Base-by-base conservation (phyloP, 1,140 invertebrate genomes). In the Heliconius nattereri region DNA sequence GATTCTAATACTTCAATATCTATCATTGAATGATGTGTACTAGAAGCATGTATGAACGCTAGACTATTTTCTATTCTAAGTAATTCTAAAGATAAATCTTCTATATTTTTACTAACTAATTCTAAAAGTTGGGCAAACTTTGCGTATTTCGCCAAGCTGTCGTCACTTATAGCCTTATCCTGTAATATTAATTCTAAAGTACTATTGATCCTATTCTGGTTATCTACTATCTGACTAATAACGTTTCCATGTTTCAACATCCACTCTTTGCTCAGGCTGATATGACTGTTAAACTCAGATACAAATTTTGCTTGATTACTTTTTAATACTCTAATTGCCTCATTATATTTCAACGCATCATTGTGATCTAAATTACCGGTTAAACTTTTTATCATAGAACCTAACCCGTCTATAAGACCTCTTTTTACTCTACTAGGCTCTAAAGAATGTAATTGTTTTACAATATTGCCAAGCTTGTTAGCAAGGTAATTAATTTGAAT, bases 281-380 rank as follows among this genome's bases (percentile, higher is more conserved):
- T 79, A 71, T 86, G 76, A 45, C 70, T 16, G 60, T 84, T 83
- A 76, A 83, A 76, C 54, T 85, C 81, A 54, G 70, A 70, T 29
- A 23, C 7, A 49, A 82, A 35, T 40, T 76, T 81, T 52, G 74
- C 20, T 57, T 80, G 73, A 49, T 80, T 81, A 75, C 57, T 35
- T 66, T 83, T 60, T 66, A 85, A 74, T 3, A 77, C 16, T 75
- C 78, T 83, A n/a, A 86, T 82, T 49, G 80, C 82, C 29, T 81
- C 73, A 75, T 85, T 79, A 81, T 85, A 87, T 78, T 83, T 81
- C 29, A 86, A 60, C 8, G 85, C 85, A 75, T 88, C 83, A n/a
- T 75, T 80, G 71, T 87, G 80, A 71, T 86, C 84, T 20, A 88
- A 49, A 73, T 88, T 85, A 16, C 84, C 84, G 2, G 83, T 81